These are phyloP conservation scores for Iselma pallidipennis DNA, from an alignment of 2,888 invertebrate genomes.

Conservation along the genomic window DNA sequence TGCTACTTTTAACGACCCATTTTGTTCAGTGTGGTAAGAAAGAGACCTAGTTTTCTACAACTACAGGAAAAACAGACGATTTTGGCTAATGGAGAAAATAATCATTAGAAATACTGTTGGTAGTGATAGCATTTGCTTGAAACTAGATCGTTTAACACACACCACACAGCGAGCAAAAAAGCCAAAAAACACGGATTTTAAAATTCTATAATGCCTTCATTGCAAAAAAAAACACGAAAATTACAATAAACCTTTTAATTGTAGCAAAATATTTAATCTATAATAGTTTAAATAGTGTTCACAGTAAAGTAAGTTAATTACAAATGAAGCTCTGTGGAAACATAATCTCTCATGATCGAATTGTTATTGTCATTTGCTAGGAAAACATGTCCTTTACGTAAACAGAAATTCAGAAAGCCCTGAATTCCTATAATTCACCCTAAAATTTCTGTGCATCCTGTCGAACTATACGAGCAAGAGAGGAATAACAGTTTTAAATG, in stretches of 20 bases:
- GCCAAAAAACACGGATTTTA: no score
- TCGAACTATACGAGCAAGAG: no score
- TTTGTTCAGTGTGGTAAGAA: background rate
- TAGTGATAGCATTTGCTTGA: no score
- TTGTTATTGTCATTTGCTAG: background rate
- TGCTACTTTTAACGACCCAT: background rate
- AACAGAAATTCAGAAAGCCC: background rate
- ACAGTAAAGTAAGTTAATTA: no score
- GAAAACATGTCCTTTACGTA: background rate
- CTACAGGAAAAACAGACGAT: background rate
- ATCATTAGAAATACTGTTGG: background rate
- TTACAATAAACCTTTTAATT: no score
- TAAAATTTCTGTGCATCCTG: no score
- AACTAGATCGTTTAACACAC: no score
- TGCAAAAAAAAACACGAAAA: no score
- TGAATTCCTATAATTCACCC: background rate
- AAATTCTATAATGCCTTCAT: no score
- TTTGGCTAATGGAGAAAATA: background rate
- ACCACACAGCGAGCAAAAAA: no score
- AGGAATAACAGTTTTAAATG: slow-evolving; percentile 23
- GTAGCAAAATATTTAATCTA: no score
- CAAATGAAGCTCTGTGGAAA: background rate
- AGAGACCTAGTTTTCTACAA: background rate
- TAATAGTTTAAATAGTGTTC: no score
- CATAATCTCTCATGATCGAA: background rate